Base-by-base conservation (phyloP, 2,113 vertebrate genomes). In the Chaenogobius annularis region DNA sequence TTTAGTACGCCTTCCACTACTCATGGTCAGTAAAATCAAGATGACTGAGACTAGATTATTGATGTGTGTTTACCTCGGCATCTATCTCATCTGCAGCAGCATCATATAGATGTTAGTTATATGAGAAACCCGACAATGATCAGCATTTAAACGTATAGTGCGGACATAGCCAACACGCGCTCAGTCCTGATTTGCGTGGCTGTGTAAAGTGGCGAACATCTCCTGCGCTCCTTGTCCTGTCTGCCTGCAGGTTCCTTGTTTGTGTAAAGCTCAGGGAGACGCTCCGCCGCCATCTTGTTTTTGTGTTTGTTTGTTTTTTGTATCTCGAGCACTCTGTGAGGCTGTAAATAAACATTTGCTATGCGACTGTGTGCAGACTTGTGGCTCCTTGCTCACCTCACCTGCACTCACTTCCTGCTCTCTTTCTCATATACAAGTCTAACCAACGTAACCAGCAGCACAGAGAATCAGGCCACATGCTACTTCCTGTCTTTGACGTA, bases 311-410 rank as follows among this genome's bases (percentile, higher is more conserved):
- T 31, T 31, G 26, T 31, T 31, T 73, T 52, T 81, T 89, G 77
- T 91, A 87, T 91, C 82, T 88, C 82, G 85, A 91, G 80, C 84
- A 85, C 87, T 88, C 86, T 87, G 75, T 91, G 84, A 91, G 75
- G 72, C 76, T 94, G 92, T 93, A 94, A 94, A 94, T 94, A 94
- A 94, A 94, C 84, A 88, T 89, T 88, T 91, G 87, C 83, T 91
- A 92, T 89, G 74, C 76, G 88, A 76, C 61, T 74, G 17, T 2
- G 20, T 10, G 14, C 56, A 48, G 65, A 31, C 7, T 65, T 73
- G 68, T 76, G 54, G 81, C 72, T 31, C 46, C 62, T 37, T 58
- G 40, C 72, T 74, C 63, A 56, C 23, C 70, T 84, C 74, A 83
- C 80, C 80, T 83, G 81, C 84, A 70, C 72, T 76, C 69, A 77